Evolutionary conservation across 2,113 vertebrate species (phyloP).

Genomic region (Mesoclemmys tuberculata): DNA sequence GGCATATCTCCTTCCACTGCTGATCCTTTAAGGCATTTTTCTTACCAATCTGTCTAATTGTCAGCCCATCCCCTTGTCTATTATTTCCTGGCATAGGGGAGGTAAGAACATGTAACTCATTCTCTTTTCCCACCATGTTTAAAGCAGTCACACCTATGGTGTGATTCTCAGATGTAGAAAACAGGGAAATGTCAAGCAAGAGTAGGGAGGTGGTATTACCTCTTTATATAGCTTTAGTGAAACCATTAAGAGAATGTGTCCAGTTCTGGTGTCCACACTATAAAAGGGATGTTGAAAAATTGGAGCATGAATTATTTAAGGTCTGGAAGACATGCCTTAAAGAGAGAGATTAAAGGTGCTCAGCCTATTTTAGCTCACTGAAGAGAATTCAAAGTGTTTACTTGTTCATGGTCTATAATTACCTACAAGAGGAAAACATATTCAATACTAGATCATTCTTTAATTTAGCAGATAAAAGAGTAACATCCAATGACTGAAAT

Average conservation of each 20-base stretch:
- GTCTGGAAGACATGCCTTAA: not conserved
- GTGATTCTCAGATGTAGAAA: too few relatives aligned
- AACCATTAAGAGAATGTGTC: accelerated
- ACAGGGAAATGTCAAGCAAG: too few relatives aligned
- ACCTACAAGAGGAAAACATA: not conserved
- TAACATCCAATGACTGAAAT: not conserved
- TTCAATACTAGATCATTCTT: not conserved
- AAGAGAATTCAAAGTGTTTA: not conserved
- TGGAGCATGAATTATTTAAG: not conserved
- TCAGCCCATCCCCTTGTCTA: too few relatives aligned
- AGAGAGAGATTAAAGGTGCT: accelerated
- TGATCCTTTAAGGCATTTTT: too few relatives aligned
- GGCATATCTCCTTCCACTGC: too few relatives aligned
- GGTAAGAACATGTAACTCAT: too few relatives aligned
- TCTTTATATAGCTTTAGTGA: too few relatives aligned
- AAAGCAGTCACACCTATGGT: too few relatives aligned
- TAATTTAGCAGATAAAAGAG: not conserved
- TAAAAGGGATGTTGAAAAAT: not conserved
- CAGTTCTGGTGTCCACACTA: not conserved
- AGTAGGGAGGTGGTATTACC: not conserved
- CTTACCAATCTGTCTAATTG: too few relatives aligned
- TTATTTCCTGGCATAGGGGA: too few relatives aligned
- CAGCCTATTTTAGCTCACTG: not conserved
- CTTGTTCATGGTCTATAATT: not conserved
- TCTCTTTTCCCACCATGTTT: too few relatives aligned